phyloP scores from a whole-genome alignment of 2,888 invertebrate genomes.

The Ophraella communa region DNA sequence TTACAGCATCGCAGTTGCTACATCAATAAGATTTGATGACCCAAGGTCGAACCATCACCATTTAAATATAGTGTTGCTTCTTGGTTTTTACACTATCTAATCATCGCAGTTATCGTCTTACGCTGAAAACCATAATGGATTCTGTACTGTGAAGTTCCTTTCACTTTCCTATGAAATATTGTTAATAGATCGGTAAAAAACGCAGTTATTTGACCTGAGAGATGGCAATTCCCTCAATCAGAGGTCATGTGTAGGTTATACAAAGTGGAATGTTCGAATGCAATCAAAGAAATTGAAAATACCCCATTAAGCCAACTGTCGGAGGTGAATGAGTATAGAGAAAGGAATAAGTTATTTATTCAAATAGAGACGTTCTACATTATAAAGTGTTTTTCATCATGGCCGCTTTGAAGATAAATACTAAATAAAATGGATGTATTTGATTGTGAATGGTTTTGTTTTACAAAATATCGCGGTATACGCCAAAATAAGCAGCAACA shows the following conservation, averaged over 20 bases:
- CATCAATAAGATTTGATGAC: neutral
- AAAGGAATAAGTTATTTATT: neutral
- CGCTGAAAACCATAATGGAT: neutral
- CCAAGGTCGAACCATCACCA: constrained; percentile 5
- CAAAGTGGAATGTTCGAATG: neutral
- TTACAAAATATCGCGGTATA: too few species aligned
- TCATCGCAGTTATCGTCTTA: neutral
- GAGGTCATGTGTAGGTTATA: constrained; percentile 9
- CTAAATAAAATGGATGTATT: too few species aligned
- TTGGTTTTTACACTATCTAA: neutral
- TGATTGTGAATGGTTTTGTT: too few species aligned
- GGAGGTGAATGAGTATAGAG: neutral
- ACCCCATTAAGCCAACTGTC: neutral
- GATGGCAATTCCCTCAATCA: constrained; percentile 22
- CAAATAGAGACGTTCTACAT: too few species aligned
- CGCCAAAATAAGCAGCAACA: too few species aligned
- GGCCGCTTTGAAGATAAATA: too few species aligned
- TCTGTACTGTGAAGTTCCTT: constrained; percentile 16
- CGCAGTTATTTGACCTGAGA: constrained; percentile 33
- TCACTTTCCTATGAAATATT: constrained; percentile 22
- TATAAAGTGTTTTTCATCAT: too few species aligned
- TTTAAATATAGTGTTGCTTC: too few species aligned
- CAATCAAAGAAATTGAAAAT: constrained; percentile 7
- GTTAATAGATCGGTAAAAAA: constrained; percentile 29
- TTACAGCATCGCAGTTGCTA: neutral